Conservation (phyloP, 92 coral and sea anemone species). For the Zoanthus sansibaricus region DNA sequence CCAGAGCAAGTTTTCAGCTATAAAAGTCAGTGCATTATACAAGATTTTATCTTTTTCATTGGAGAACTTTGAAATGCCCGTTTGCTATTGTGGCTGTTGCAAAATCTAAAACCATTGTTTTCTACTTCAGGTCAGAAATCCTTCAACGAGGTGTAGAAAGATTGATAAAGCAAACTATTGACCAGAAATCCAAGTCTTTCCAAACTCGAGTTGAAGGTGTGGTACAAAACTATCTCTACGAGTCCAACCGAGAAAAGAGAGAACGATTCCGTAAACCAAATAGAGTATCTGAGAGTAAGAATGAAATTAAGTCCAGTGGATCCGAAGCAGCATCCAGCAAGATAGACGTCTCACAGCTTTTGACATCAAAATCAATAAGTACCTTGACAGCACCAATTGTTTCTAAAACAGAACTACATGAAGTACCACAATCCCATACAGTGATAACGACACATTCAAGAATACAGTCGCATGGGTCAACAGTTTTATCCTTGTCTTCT, state of each 20-base stretch:
- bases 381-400: neutral
- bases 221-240: constrained; percentile 88
- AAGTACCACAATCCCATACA: neutral
- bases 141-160: constrained; percentile 89
- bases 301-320: constrained; percentile 40
- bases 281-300: constrained; percentile 44
- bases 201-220: constrained; percentile 91
- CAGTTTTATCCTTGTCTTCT: neutral
- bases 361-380: constrained; percentile 37
- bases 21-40: too few species aligned
- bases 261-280: constrained; percentile 39
- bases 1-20: too few species aligned
- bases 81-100: too few species aligned
- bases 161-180: constrained; percentile 85
- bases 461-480: neutral
- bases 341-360: constrained; percentile 59
- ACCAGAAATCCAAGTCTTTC: constrained; percentile 80
- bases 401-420: neutral
- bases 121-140: constrained; percentile 82
- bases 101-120: neutral
- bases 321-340: constrained; percentile 35
- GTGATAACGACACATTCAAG: constrained; percentile 3
- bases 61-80: too few species aligned
- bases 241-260: constrained; percentile 63
- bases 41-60: too few species aligned